phyloP scores from a whole-genome alignment of 2,113 vertebrate species.

The Camelus dromedarius region DNA sequence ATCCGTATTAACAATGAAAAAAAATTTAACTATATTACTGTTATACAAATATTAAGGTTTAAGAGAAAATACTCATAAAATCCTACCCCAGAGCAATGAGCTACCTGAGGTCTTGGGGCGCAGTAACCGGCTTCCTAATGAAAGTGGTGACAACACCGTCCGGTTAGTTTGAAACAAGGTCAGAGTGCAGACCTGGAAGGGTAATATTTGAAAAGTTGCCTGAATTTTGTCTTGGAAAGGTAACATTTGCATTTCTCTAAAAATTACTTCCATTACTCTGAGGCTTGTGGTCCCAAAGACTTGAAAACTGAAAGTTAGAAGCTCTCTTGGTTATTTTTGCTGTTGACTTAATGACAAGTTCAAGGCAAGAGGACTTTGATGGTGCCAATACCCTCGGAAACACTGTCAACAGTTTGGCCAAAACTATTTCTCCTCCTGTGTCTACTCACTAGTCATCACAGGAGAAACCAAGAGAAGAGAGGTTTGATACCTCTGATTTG shows the following conservation, averaged over 20 bases:
- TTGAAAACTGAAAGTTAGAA: not conserved
- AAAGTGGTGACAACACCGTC: not conserved
- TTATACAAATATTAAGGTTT: not conserved
- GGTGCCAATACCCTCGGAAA: not conserved
- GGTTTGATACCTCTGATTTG: not conserved
- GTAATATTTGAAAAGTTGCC: not conserved
- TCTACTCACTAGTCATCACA: not conserved
- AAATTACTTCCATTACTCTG: not conserved
- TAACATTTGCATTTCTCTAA: not conserved
- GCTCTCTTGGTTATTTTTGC: not conserved
- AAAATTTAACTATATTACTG: not conserved
- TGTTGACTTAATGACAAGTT: not conserved
- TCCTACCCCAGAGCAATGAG: too few relatives aligned
- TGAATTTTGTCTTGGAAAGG: not conserved
- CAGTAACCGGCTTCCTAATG: fast-evolving
- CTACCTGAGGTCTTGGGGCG: not conserved
- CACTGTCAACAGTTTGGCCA: not conserved
- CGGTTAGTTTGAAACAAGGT: not conserved
- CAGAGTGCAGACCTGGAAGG: not conserved
- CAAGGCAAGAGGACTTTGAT: not conserved
- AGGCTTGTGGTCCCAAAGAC: not conserved
- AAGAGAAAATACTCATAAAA: constrained; percentile 45
- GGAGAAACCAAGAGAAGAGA: not conserved
- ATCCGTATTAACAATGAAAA: not conserved
- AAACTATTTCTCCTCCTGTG: not conserved